phyloP scores from a whole-genome alignment of 1,140 invertebrate species.

The Lethrus apterus region DNA sequence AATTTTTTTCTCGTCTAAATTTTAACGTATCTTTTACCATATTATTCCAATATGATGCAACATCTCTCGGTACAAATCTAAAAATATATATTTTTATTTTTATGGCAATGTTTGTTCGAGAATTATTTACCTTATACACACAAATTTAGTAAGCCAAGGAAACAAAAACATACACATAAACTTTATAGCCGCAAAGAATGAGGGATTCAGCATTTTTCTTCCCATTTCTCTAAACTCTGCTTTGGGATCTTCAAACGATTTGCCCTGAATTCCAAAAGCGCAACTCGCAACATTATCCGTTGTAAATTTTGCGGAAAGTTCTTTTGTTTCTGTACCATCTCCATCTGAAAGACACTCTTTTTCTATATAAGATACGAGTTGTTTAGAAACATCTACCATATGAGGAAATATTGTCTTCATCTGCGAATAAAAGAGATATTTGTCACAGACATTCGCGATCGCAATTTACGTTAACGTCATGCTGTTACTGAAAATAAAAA shows the following conservation, averaged over 20 bases:
- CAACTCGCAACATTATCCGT: slow-evolving; percentile 26
- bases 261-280: slow-evolving; percentile 27
- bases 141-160: neutral
- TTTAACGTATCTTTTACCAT: slow-evolving; percentile 3
- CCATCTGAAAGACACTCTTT: neutral
- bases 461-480: neutral
- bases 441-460: too few relatives aligned
- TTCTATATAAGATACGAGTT: slow-evolving; percentile 18
- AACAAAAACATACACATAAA: neutral
- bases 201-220: slow-evolving; percentile 6
- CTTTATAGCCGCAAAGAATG: neutral
- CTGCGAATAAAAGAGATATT: slow-evolving; percentile 20
- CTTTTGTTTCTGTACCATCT: slow-evolving; percentile 19
- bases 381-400: slow-evolving; percentile 24
- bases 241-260: slow-evolving; percentile 22
- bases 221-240: slow-evolving; percentile 20
- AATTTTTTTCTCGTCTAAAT: slow-evolving; percentile 8
- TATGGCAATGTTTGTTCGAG: neutral
- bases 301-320: slow-evolving; percentile 22
- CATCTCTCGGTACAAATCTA: slow-evolving; percentile 7
- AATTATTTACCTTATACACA: slow-evolving; percentile 1
- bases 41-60: slow-evolving; percentile 10
- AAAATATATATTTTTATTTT: neutral
- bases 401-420: slow-evolving; percentile 44
- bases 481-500: too few relatives aligned